Evolutionary conservation across 2,888 invertebrate genomes (phyloP).

Genomic region (Helobdella robusta): DNA sequence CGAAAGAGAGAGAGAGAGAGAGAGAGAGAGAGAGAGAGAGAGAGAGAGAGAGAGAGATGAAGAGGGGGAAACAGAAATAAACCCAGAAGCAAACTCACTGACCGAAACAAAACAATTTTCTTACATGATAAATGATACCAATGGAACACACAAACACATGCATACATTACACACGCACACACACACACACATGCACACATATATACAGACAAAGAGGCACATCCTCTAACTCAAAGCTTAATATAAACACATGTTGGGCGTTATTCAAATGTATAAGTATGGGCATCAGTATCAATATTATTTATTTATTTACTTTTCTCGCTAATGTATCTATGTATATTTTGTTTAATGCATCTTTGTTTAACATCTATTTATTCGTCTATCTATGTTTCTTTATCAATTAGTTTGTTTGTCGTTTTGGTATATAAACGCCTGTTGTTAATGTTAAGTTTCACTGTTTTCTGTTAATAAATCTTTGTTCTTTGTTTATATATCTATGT

Average conservation of each 20-base stretch:
- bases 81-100: not conserved
- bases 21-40: not conserved
- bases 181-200: not conserved
- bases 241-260: not conserved
- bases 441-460: too few relatives aligned
- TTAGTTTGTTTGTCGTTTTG: too few relatives aligned
- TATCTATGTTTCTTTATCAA: too few relatives aligned
- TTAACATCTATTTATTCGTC: too few relatives aligned
- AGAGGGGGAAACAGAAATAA: not conserved
- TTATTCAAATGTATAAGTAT: not conserved
- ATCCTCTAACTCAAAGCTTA: not conserved
- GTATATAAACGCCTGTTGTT: too few relatives aligned
- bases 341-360: too few relatives aligned
- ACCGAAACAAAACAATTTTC: not conserved
- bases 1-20: too few relatives aligned
- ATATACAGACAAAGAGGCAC: not conserved
- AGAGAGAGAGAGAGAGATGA: not conserved
- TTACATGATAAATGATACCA: not conserved
- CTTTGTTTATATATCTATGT: too few relatives aligned
- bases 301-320: too few relatives aligned
- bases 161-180: constrained; percentile 2
- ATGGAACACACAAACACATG: not conserved
- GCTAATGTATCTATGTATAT: too few relatives aligned
- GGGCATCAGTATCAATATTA: not conserved
- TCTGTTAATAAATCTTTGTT: too few relatives aligned